These are phyloP conservation scores for Drosophila nigricruria DNA, from an alignment of 2,888 invertebrate species.

Conservation along the genomic window DNA sequence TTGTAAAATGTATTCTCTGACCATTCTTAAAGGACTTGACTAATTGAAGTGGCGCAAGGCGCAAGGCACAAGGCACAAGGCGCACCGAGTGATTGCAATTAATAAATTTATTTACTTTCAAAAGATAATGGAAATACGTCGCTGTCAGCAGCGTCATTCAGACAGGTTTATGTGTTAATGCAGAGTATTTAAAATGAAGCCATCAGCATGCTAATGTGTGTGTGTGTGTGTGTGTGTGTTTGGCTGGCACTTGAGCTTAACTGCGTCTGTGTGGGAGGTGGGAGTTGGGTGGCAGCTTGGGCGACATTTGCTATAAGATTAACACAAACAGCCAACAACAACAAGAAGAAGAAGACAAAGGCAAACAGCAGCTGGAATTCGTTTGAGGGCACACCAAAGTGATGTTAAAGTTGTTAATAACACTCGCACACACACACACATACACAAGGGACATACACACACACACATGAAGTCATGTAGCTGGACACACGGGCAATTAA, in stretches of 20 bases:
- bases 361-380: slow-evolving; percentile 38
- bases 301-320: slow-evolving; percentile 51
- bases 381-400: slow-evolving; percentile 71
- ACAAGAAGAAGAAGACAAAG: slow-evolving; percentile 16
- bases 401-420: slow-evolving; percentile 78
- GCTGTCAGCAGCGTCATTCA: slow-evolving; percentile 19
- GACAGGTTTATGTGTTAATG: slow-evolving; percentile 13
- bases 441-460: slow-evolving; percentile 3
- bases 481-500: slow-evolving; percentile 67
- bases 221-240: slow-evolving; percentile 11
- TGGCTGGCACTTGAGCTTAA: slow-evolving; percentile 30
- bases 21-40: slow-evolving; percentile 32
- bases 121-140: slow-evolving; percentile 35
- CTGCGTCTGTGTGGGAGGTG: slow-evolving; percentile 8
- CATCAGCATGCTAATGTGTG: slow-evolving; percentile 35
- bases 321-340: slow-evolving; percentile 34
- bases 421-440: slow-evolving; percentile 28
- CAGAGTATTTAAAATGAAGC: slow-evolving; percentile 43
- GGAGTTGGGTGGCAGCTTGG: slow-evolving; percentile 13
- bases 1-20: slow-evolving; percentile 4
- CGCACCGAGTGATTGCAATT: slow-evolving; percentile 36
- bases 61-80: slow-evolving; percentile 2
- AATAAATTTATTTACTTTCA: slow-evolving; percentile 53
- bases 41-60: slow-evolving; percentile 44
- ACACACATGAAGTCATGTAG: slow-evolving; percentile 1